Conservation (phyloP, 1,140 invertebrate species). For the Eueides isabella region DNA sequence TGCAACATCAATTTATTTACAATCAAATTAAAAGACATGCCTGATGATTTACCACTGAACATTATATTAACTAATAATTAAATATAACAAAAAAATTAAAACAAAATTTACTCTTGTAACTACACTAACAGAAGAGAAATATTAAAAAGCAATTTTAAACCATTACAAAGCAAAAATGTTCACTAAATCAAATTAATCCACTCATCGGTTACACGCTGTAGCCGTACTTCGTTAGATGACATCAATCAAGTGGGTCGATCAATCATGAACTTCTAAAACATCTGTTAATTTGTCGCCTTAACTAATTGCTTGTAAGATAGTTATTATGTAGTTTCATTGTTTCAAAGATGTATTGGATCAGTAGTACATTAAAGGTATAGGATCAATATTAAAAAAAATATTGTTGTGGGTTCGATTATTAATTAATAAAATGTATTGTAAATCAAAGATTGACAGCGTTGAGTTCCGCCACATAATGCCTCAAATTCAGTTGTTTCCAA, state of each 20-base stretch:
- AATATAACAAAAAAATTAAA: too few species aligned
- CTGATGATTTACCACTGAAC: too few species aligned
- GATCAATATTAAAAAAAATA: too few species aligned
- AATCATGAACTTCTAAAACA: slow-evolving; percentile 4
- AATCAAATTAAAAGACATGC: too few species aligned
- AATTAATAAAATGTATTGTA: too few species aligned
- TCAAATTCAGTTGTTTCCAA: too few species aligned
- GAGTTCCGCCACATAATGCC: too few species aligned
- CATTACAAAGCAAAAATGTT: background rate
- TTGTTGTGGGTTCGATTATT: too few species aligned
- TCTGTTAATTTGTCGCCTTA: slow-evolving; percentile 13
- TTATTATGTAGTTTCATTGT: slow-evolving; percentile 11
- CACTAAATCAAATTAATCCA: background rate
- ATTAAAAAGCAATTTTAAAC: background rate
- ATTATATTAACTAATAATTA: too few species aligned
- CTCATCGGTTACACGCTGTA: background rate
- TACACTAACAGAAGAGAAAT: background rate
- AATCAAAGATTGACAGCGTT: too few species aligned
- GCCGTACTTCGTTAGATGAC: slow-evolving; percentile 6
- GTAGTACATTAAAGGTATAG: background rate
- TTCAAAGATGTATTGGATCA: background rate
- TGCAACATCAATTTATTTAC: too few species aligned
- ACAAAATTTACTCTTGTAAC: background rate
- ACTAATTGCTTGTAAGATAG: slow-evolving; percentile 9
- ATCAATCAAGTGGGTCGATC: background rate